Conservation (phyloP, 2,797 vertebrate genomes). For the Aplochiton taeniatus region DNA sequence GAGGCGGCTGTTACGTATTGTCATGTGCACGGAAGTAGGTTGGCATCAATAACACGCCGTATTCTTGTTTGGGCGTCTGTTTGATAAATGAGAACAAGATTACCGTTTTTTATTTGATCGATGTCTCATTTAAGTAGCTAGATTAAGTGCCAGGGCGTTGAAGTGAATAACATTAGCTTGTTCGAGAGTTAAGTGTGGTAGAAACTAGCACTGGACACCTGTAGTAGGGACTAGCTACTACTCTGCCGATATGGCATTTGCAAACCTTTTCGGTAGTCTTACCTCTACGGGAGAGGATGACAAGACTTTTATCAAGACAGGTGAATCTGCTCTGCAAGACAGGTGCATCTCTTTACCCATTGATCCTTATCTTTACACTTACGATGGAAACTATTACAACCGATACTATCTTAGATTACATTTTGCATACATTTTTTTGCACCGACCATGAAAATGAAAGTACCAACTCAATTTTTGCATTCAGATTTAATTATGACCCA, state of each 20-base stretch:
- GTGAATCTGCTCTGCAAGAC: neutral
- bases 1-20: neutral
- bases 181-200: too few relatives aligned
- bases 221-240: neutral
- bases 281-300: conserved; percentile 8
- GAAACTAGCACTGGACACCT: too few relatives aligned
- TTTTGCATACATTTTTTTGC: neutral
- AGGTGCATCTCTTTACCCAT: neutral
- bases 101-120: too few relatives aligned
- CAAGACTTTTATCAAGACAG: neutral
- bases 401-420: neutral
- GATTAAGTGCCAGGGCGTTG: too few relatives aligned
- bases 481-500: too few relatives aligned
- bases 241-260: conserved; percentile 43
- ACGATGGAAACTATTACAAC: too few relatives aligned
- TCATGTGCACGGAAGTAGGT: conserved; percentile 1
- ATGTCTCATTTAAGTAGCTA: too few relatives aligned
- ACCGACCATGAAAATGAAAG: too few relatives aligned
- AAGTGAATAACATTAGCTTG: too few relatives aligned
- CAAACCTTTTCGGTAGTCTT: conserved; percentile 49
- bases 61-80: neutral
- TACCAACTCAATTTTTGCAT: too few relatives aligned
- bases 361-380: neutral
- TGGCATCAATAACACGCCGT: neutral
- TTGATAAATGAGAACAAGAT: neutral